Evolutionary conservation across 2,113 vertebrate species (phyloP).

Genomic region (Pygoscelis adeliae): DNA sequence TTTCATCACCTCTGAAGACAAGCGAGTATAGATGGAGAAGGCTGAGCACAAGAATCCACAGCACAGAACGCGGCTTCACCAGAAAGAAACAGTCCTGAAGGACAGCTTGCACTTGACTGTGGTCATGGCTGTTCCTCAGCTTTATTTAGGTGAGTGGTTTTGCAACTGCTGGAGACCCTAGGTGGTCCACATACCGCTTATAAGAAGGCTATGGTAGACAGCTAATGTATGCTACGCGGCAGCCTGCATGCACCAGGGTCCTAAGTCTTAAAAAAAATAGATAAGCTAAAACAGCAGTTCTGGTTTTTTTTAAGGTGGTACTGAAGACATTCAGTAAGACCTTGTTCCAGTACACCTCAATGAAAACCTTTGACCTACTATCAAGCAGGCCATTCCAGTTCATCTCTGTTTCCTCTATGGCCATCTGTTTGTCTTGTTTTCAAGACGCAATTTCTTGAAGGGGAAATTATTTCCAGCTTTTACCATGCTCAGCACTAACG

Average conservation of each 20-base stretch:
- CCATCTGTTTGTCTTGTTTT: neutral
- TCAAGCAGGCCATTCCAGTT: neutral
- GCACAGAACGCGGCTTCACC: neutral
- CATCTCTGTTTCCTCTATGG: neutral
- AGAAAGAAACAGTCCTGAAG: neutral
- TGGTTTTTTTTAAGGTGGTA: neutral
- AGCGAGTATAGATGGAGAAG: fast-evolving
- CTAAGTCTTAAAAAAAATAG: neutral
- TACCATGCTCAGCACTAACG: neutral
- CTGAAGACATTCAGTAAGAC: neutral
- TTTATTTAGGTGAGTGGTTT: neutral
- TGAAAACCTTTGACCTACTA: neutral
- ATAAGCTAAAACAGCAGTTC: neutral
- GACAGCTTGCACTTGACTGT: neutral
- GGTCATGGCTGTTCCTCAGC: neutral
- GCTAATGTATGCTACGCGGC: fast-evolving
- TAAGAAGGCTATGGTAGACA: neutral
- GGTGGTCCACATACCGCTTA: neutral
- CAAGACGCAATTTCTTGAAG: neutral
- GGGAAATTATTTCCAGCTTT: neutral
- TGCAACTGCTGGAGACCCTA: neutral
- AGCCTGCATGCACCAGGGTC: neutral
- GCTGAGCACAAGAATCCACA: neutral
- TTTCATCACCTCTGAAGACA: neutral
- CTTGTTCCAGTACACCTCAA: neutral